phyloP scores from a whole-genome alignment of 2,888 invertebrate species.

The Oasisia sp. region DNA sequence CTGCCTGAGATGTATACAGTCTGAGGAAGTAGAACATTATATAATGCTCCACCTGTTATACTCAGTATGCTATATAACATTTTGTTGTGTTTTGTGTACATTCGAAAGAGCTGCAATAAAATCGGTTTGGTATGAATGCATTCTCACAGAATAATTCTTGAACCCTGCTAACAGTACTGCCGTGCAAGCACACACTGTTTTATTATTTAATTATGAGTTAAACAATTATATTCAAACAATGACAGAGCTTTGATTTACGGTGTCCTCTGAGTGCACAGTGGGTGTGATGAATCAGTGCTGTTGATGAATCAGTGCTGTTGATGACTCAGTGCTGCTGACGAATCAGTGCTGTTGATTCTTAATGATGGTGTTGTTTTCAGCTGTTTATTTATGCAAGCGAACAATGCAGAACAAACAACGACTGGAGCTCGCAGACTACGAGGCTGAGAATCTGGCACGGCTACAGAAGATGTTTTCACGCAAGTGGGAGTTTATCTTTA shows the following conservation, averaged over 20 bases:
- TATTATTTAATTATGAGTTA: not conserved
- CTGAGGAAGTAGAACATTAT: no score
- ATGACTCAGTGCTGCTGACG: no score
- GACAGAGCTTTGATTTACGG: no score
- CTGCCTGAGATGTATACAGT: not conserved
- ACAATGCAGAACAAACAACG: constrained; percentile 99
- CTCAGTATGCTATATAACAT: no score
- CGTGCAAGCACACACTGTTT: not conserved
- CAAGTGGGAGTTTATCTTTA: constrained; percentile 99
- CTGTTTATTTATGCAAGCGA: constrained; percentile 97
- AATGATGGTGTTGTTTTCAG: constrained; percentile 68
- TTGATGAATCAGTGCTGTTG: no score
- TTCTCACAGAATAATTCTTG: not conserved
- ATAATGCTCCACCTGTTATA: no score
- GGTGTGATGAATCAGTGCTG: constrained; percentile 64
- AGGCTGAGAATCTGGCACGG: constrained; percentile 95
- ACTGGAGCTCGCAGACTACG: constrained; percentile 97
- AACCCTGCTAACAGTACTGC: not conserved
- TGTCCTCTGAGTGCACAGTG: not conserved
- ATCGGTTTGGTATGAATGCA: no score
- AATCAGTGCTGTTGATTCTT: constrained; percentile 64
- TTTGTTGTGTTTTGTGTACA: no score
- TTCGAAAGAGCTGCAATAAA: no score
- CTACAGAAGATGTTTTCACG: constrained; percentile 98
- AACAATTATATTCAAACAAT: no score